A percentile compares a stretch with the other conserved stretches of the same genome.
Conservation (phyloP, 2,113 vertebrate species). For the Gobiocypris rarus region DNA sequence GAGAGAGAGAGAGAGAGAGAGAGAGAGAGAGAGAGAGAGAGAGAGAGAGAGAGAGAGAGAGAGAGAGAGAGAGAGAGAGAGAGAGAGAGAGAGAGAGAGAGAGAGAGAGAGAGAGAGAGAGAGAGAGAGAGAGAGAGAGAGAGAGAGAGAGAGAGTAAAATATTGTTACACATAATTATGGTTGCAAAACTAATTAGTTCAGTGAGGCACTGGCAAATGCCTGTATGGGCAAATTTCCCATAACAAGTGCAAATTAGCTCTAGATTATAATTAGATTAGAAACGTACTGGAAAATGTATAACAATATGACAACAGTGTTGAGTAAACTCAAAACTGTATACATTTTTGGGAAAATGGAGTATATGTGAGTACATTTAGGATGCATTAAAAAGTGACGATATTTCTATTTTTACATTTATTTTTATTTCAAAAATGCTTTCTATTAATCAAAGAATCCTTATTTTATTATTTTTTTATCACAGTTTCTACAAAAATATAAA, state of each 20-base stretch:
- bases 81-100: too few species aligned
- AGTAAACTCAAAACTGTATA: too few species aligned
- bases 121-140: too few species aligned
- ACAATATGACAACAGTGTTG: not conserved
- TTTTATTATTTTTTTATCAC: too few species aligned
- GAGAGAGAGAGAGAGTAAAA: too few species aligned
- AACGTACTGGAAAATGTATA: not conserved
- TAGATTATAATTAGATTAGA: slow-evolving; percentile 8
- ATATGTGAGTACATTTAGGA: not conserved
- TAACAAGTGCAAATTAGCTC: slow-evolving; percentile 17
- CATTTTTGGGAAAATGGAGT: not conserved
- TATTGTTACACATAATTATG: slow-evolving; percentile 4
- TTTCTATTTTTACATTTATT: too few species aligned
- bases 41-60: too few species aligned
- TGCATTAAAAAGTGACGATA: not conserved
- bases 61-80: slow-evolving; percentile 46
- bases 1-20: not conserved
- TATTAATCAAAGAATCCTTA: too few species aligned
- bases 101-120: slow-evolving; percentile 41
- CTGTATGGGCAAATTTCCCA: not conserved
- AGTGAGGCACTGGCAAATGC: not conserved
- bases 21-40: too few species aligned
- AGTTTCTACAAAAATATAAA: too few species aligned
- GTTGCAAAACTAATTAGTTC: not conserved
- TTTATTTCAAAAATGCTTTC: too few species aligned